These are phyloP conservation scores for Morus bassanus DNA, from an alignment of 2,797 vertebrate genomes.

Conservation along the genomic window DNA sequence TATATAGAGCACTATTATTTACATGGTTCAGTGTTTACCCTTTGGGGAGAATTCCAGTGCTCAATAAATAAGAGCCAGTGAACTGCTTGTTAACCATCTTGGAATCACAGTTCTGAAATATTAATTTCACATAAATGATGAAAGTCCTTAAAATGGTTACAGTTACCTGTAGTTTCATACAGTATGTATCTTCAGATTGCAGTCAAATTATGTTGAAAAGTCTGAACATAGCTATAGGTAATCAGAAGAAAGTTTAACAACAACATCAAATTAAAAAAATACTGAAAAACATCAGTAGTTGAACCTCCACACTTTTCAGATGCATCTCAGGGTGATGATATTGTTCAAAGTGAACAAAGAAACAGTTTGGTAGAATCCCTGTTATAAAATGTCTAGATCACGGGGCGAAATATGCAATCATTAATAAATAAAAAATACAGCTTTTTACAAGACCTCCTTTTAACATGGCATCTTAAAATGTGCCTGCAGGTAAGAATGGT, in stretches of 20 bases:
- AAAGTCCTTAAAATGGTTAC: slow-evolving; percentile 60
- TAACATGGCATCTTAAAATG: slow-evolving; percentile 64
- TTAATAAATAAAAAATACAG: slow-evolving; percentile 55
- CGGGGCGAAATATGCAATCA: slow-evolving; percentile 48
- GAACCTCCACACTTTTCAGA: slow-evolving; percentile 20
- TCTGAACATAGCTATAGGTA: slow-evolving; percentile 21
- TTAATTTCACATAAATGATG: slow-evolving; percentile 52
- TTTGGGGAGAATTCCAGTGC: slow-evolving; percentile 67
- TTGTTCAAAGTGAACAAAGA: slow-evolving; percentile 13
- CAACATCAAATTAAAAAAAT: slow-evolving; percentile 7
- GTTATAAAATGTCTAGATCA: slow-evolving; percentile 39
- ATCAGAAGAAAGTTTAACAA: slow-evolving; percentile 43
- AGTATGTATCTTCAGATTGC: slow-evolving; percentile 7
- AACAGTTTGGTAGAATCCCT: neutral
- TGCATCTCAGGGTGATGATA: neutral
- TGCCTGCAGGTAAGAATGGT: neutral
- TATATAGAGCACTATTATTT: slow-evolving; percentile 74
- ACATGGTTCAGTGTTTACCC: slow-evolving; percentile 67
- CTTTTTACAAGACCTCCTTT: slow-evolving; percentile 51
- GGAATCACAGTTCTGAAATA: slow-evolving; percentile 49
- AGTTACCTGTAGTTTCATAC: slow-evolving; percentile 42
- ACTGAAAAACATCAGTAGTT: neutral
- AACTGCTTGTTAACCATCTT: slow-evolving; percentile 55
- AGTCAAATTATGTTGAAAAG: slow-evolving; percentile 21
- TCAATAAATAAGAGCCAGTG: slow-evolving; percentile 63